Conservation (phyloP, 2,888 invertebrate genomes). For the Poecilobothrus nobilitatus region DNA sequence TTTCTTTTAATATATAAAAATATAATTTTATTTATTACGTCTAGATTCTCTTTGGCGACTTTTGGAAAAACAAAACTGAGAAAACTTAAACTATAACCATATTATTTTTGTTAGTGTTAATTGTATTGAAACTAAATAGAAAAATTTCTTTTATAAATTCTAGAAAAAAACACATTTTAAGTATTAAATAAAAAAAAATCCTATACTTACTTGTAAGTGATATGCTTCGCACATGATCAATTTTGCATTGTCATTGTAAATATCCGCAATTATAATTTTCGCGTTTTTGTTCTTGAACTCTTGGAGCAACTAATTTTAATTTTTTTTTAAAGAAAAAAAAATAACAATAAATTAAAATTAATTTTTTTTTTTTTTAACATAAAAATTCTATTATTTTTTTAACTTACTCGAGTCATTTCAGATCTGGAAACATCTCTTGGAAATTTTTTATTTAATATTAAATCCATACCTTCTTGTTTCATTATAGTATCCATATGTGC, state of each 20-base stretch:
- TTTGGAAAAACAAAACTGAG: too few relatives aligned
- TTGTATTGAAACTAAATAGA: too few relatives aligned
- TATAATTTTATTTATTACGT: too few relatives aligned
- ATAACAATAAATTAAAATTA: neutral
- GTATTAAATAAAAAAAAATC: too few relatives aligned
- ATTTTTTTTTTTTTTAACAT: neutral
- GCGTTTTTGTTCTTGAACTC: conserved; percentile 58
- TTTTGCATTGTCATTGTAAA: conserved; percentile 62
- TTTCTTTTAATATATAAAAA: too few relatives aligned
- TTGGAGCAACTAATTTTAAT: conserved; percentile 50
- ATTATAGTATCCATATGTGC: conserved; percentile 59
- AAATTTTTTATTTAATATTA: conserved; percentile 62
- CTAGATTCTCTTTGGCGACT: too few relatives aligned
- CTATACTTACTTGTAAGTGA: conserved; percentile 30
- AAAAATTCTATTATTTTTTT: neutral
- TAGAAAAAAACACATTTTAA: too few relatives aligned
- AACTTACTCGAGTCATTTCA: conserved; percentile 51
- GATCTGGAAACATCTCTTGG: conserved; percentile 49
- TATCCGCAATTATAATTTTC: conserved; percentile 71
- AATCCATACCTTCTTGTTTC: conserved; percentile 52
- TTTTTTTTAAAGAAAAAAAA: too few relatives aligned
- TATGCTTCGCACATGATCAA: conserved; percentile 73
- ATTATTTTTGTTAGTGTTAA: too few relatives aligned
- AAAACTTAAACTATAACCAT: too few relatives aligned
- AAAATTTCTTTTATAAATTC: too few relatives aligned